phyloP scores from a whole-genome alignment of 2,888 invertebrate species.

The Pheosia gnoma region DNA sequence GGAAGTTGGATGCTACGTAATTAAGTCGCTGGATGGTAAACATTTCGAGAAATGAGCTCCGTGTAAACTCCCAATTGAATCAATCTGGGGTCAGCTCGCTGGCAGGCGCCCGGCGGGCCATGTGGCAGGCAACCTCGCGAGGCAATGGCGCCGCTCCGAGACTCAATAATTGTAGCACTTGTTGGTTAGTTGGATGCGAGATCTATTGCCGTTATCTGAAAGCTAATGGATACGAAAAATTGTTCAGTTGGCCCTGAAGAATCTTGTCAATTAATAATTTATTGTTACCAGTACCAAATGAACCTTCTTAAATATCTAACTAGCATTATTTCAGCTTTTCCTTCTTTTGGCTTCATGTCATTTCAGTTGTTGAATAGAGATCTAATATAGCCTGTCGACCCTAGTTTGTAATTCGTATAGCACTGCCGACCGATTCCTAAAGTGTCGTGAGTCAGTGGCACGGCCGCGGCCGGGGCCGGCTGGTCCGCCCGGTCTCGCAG shows the following conservation, averaged over 20 bases:
- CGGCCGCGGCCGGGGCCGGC: not conserved
- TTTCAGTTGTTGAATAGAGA: no score
- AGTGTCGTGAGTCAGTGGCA: not conserved
- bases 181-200: not conserved
- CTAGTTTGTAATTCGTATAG: not conserved
- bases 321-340: no score
- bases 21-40: no score
- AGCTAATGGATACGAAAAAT: conserved; percentile 1
- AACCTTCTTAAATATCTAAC: no score
- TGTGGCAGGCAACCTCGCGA: not conserved
- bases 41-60: not conserved
- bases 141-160: not conserved
- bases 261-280: no score
- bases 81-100: not conserved
- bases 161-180: not conserved
- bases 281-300: no score
- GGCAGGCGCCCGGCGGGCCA: not conserved
- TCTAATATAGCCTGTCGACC: no score
- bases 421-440: not conserved
- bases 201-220: not conserved
- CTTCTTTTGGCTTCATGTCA: no score
- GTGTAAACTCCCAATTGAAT: not conserved
- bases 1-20: no score
- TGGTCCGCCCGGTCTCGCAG: not conserved
- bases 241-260: not conserved